A percentile compares a stretch with the other conserved stretches of the same genome.
These are phyloP conservation scores for Canis aureus DNA, from an alignment of 2,113 vertebrate genomes.

Conservation along the genomic window DNA sequence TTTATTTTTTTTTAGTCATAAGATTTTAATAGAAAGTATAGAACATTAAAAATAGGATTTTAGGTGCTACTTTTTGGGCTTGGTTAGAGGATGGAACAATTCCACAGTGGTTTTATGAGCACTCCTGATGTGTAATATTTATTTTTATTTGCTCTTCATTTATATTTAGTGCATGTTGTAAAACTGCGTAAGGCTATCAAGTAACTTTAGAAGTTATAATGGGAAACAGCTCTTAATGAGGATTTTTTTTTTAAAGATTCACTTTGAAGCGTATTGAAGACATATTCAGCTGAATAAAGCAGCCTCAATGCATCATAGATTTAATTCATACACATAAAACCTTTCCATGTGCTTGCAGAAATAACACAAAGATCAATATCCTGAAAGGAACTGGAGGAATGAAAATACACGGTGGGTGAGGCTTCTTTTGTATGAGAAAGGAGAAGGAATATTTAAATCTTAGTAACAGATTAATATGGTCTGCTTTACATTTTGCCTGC, in stretches of 20 bases:
- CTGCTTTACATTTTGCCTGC: constrained; percentile 63
- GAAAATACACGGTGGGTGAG: constrained; percentile 40
- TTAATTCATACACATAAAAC: constrained; percentile 70
- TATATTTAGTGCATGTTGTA: constrained; percentile 77
- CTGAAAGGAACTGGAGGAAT: neutral
- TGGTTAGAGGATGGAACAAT: constrained; percentile 67
- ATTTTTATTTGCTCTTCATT: constrained; percentile 79
- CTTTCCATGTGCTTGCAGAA: constrained; percentile 61
- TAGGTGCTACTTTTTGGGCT: constrained; percentile 52
- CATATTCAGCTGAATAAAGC: constrained; percentile 15
- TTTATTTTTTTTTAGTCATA: too few relatives aligned
- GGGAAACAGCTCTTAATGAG: constrained; percentile 61
- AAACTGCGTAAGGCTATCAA: constrained; percentile 70
- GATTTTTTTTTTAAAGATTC: constrained; percentile 29
- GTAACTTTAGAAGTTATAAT: constrained; percentile 69
- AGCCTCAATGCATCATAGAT: constrained; percentile 35
- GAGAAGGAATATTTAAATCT: constrained; percentile 65
- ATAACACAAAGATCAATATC: constrained; percentile 67
- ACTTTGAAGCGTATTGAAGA: constrained; percentile 69
- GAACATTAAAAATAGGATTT: constrained; percentile 63
- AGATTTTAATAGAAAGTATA: constrained; percentile 53
- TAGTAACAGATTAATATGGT: constrained; percentile 37
- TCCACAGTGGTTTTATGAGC: constrained; percentile 71
- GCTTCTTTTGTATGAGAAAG: constrained; percentile 23
- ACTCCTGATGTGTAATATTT: constrained; percentile 74